Conservation (phyloP, 2,113 vertebrate genomes). For the Colistium nudipinnis region DNA sequence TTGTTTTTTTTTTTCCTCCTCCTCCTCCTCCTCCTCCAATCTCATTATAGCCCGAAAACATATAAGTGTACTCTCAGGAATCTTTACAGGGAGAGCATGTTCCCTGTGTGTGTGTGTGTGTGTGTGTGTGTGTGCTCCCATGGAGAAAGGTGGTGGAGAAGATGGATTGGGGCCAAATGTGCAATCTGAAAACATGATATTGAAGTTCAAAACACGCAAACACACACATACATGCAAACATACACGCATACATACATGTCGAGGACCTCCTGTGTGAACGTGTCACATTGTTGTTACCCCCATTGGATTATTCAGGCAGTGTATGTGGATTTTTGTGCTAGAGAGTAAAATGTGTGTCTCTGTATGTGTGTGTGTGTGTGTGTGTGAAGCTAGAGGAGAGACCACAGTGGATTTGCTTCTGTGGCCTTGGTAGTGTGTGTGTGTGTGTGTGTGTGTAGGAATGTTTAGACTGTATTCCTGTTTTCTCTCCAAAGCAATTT, state of each 20-base stretch:
- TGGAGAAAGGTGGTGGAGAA: slow-evolving; percentile 45
- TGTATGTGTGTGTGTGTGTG: slow-evolving; percentile 10
- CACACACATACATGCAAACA: slow-evolving; percentile 18
- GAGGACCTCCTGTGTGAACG: slow-evolving; percentile 57
- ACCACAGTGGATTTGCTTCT: too few species aligned
- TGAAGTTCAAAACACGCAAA: slow-evolving; percentile 23
- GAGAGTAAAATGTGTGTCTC: too few species aligned
- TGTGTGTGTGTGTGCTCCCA: slow-evolving; percentile 18
- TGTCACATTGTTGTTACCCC: slow-evolving; percentile 63
- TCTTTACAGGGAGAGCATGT: slow-evolving; percentile 21
- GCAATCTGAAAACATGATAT: slow-evolving; percentile 42
- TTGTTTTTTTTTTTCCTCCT: too few species aligned
- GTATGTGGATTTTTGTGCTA: too few species aligned
- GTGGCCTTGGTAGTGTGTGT: background rate
- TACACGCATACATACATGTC: slow-evolving; percentile 14
- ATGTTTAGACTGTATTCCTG: slow-evolving; percentile 43
- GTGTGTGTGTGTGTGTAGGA: slow-evolving; percentile 29
- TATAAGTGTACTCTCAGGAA: slow-evolving; percentile 29
- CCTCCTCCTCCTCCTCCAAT: too few species aligned
- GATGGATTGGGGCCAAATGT: slow-evolving; percentile 26
- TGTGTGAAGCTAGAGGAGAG: background rate
- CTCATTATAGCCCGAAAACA: slow-evolving; percentile 53
- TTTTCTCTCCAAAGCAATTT: slow-evolving; percentile 75
- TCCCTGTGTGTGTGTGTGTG: slow-evolving; percentile 9
- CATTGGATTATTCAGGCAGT: slow-evolving; percentile 66